phyloP scores from a whole-genome alignment of 2,797 vertebrate genomes.

The Petrocephalus sullivani region DNA sequence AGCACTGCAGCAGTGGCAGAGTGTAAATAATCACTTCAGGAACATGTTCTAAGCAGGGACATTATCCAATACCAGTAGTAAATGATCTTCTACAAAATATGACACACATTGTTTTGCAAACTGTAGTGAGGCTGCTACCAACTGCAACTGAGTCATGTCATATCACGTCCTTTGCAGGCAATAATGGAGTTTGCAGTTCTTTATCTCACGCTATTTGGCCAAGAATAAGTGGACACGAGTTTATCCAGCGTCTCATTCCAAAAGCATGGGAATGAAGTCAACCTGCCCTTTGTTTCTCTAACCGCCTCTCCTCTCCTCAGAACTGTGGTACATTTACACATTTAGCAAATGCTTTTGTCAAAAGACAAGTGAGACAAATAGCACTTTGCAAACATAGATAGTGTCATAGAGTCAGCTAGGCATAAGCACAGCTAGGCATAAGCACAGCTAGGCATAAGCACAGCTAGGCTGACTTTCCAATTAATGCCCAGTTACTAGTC shows the following conservation, averaged over 20 bases:
- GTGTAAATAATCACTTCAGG: too few relatives aligned
- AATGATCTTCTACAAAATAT: not conserved
- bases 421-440: too few relatives aligned
- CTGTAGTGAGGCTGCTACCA: not conserved
- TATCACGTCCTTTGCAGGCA: not conserved
- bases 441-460: not conserved
- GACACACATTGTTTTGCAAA: not conserved
- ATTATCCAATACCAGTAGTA: not conserved
- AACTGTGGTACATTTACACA: not conserved
- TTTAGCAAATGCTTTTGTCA: not conserved
- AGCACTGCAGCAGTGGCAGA: too few relatives aligned
- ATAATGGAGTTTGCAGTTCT: not conserved
- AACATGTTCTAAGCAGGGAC: not conserved
- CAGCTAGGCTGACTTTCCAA: not conserved
- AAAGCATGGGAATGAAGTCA: too few relatives aligned
- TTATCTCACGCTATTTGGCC: not conserved
- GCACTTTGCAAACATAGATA: not conserved
- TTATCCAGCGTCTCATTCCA: too few relatives aligned
- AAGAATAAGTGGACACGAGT: not conserved
- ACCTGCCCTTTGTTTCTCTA: too few relatives aligned
- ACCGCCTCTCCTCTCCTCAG: not conserved
- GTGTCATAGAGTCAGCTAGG: not conserved
- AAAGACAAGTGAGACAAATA: not conserved
- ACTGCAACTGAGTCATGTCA: not conserved
- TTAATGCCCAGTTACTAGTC: not conserved